Base-by-base conservation (phyloP, 2,113 vertebrate species). In the Cyprinodon variegatus region DNA sequence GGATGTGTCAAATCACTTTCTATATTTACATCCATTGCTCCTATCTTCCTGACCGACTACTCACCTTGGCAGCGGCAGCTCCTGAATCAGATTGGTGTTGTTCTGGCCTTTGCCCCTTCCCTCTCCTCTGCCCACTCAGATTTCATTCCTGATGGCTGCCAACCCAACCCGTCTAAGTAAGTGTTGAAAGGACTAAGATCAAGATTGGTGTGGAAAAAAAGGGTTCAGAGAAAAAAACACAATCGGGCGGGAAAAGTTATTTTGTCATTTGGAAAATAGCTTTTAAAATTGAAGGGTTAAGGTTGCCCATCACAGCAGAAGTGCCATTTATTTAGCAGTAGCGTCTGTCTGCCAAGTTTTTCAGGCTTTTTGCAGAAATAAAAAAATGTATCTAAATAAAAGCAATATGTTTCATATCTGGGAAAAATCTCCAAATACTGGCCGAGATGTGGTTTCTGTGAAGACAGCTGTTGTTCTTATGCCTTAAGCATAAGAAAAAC, bases 11-110 rank as follows among this genome's bases (percentile, higher is more conserved):
- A 70, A 77, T 63, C 74, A 74, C 61, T 84, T 81, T 79, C 66
- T 87, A 74, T 88, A 81, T 89, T 86, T 82, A 69, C 80, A 77
- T 71, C 77, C 61, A 20, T 39, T 11, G 64, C 68, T 84, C 68
- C 68, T n/a, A 43, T 38, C 72, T 65, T 70, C 65, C 74, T 13
- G 72, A 12, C 66, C 81, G 67, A 70, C 68, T 80, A 79, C 81
- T 83, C 84, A 86, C 85, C 72, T 85, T 87, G 84, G 85, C 85
- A 81, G 68, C 63, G 37, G 76, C 73, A 78, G 72, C 70, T 84
- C 67, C 81, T 37, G 39, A 84, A 88, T 83, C 62, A 85, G 71
- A 50, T 75, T 72, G 61, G 76, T 43, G 62, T 68, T 78, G 71
- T 64, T 61, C 74, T 82, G 78, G 79, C 86, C 81, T 86, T 77